Conservation (phyloP, 2,113 vertebrate species). For the Nyctibius bracteatus region DNA sequence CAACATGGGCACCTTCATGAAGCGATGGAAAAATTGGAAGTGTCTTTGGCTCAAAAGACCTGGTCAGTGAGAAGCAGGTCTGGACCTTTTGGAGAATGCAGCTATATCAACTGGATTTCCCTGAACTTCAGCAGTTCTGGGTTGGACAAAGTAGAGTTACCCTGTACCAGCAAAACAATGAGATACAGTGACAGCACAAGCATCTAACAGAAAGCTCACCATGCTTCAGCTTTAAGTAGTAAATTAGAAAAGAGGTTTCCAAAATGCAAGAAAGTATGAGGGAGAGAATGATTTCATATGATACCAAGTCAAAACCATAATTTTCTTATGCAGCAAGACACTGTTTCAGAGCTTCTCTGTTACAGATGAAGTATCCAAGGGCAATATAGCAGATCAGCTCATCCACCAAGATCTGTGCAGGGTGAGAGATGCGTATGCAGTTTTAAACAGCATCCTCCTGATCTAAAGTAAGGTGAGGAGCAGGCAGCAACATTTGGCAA, state of each 20-base stretch:
- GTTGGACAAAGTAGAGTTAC: background rate
- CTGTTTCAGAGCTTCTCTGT: background rate
- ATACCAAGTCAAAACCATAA: background rate
- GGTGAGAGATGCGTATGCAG: rapidly evolving
- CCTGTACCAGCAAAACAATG: background rate
- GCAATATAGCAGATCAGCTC: background rate
- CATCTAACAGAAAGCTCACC: background rate
- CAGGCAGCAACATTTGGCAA: background rate
- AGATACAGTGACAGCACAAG: background rate
- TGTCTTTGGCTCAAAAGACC: background rate
- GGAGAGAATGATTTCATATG: background rate
- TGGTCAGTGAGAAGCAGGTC: background rate
- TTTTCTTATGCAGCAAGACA: background rate
- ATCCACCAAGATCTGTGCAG: background rate
- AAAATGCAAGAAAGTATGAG: background rate
- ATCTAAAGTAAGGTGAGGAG: background rate
- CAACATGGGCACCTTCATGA: background rate
- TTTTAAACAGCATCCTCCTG: background rate
- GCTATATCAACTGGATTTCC: rapidly evolving
- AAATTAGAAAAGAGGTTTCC: background rate
- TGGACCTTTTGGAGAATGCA: background rate
- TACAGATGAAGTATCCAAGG: background rate
- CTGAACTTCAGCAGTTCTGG: background rate
- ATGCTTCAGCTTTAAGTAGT: background rate
- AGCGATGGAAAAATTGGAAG: background rate